Conservation (phyloP, 2,113 vertebrate genomes). For the Bubo blakistoni region DNA sequence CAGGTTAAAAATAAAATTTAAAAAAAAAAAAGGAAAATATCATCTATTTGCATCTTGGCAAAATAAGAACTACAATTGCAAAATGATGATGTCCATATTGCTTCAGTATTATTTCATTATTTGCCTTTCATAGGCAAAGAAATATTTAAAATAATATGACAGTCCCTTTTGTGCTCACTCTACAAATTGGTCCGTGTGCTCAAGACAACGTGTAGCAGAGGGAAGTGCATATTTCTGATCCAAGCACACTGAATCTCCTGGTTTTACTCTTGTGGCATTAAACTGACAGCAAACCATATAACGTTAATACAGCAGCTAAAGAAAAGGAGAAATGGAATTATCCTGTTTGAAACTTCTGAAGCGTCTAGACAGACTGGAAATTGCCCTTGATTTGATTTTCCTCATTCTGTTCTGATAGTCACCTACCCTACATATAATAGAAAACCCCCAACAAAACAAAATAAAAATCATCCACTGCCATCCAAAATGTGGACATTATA, state of each 20-base stretch:
- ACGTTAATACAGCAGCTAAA: neutral
- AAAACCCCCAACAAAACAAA: neutral
- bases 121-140: neutral
- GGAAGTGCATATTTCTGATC: neutral
- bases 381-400: neutral
- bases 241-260: neutral
- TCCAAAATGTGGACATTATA: neutral
- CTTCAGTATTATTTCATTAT: neutral
- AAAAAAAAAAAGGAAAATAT: rapidly evolving
- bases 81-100: neutral
- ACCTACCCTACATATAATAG: neutral
- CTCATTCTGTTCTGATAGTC: neutral
- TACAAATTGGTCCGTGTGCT: no score
- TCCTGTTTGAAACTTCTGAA: neutral
- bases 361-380: neutral
- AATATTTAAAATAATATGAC: neutral
- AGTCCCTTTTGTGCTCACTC: neutral
- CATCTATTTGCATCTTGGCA: neutral
- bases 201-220: rapidly evolving
- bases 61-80: neutral
- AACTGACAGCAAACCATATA: neutral
- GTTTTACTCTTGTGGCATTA: neutral
- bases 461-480: neutral
- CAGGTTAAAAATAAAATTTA: neutral
- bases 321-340: constrained; percentile 1